Conservation (phyloP, 2,113 vertebrate species). For the Sakesphorus luctuosus region DNA sequence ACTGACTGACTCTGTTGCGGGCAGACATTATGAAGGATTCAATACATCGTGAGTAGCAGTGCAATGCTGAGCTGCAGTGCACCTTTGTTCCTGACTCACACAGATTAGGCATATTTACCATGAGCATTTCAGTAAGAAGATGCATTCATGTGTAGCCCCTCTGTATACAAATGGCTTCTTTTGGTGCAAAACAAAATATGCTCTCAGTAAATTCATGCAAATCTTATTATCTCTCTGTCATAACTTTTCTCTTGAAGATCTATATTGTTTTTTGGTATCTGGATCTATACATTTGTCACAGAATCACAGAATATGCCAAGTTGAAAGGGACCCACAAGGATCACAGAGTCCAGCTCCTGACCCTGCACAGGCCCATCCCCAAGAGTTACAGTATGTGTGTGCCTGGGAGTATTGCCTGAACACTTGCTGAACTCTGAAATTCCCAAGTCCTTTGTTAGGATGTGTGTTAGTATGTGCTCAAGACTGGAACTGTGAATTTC, state of each 20-base stretch:
- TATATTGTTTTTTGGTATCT: background rate
- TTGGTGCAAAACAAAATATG: background rate
- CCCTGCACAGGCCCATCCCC: background rate
- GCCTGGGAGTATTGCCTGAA: background rate
- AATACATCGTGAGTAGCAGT: slow-evolving; percentile 22
- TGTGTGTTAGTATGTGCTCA: fast-evolving
- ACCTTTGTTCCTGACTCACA: slow-evolving; percentile 27
- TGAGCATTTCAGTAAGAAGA: slow-evolving; percentile 4
- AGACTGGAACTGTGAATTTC: background rate
- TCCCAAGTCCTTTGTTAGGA: background rate
- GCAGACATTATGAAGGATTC: background rate
- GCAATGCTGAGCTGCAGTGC: background rate
- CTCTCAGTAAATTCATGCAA: background rate
- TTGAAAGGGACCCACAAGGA: background rate
- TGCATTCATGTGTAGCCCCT: slow-evolving; percentile 1
- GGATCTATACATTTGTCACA: background rate
- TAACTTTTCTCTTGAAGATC: background rate
- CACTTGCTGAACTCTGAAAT: background rate
- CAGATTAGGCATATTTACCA: slow-evolving; percentile 10
- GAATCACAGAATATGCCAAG: background rate
- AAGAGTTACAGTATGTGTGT: background rate
- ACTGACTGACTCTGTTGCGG: background rate
- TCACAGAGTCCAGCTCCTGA: background rate
- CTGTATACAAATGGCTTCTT: background rate
- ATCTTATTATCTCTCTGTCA: background rate